A percentile compares a stretch with the other conserved stretches of the same genome.
Conservation (phyloP, 2,113 vertebrate species). For the Malurus elegans region DNA sequence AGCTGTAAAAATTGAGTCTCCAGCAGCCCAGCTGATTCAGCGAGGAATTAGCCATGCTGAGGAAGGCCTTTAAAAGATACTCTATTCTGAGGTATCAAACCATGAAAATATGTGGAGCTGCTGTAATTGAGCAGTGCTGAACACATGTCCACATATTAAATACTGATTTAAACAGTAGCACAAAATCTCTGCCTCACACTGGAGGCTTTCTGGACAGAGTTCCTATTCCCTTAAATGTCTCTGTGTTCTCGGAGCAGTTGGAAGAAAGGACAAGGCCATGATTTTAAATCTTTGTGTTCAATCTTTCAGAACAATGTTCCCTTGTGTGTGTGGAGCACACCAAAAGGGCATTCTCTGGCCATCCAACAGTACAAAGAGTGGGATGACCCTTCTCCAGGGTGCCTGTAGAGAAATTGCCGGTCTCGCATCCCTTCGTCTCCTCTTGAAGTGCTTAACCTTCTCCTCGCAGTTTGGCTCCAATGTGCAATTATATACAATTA, state of each 20-base stretch:
- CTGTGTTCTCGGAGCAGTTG: background rate
- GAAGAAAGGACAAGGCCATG: background rate
- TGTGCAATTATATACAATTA: slow-evolving; percentile 53
- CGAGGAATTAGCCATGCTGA: slow-evolving; percentile 29
- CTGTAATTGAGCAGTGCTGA: slow-evolving; percentile 41
- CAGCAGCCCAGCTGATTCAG: slow-evolving; percentile 29
- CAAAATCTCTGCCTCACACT: background rate
- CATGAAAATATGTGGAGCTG: slow-evolving; percentile 35
- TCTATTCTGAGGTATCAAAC: slow-evolving; percentile 35
- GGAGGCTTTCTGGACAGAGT: background rate
- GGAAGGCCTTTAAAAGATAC: slow-evolving; percentile 26
- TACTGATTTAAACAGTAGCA: slow-evolving; percentile 24
- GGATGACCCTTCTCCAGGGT: background rate
- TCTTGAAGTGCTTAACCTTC: slow-evolving; percentile 59
- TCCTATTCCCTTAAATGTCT: background rate
- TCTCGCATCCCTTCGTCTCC: background rate
- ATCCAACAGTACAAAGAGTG: background rate
- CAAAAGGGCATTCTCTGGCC: background rate
- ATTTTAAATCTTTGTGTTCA: background rate
- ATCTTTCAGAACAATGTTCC: accelerated
- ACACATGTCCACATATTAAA: slow-evolving; percentile 44
- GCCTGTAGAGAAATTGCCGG: background rate
- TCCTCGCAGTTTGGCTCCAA: slow-evolving; percentile 43
- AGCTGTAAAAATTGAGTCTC: slow-evolving; percentile 60
- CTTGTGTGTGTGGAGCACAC: background rate